A percentile compares a stretch with the other conserved stretches of the same genome.
phyloP scores from a whole-genome alignment of 2,888 invertebrate species.

The Eupeodes luniger region DNA sequence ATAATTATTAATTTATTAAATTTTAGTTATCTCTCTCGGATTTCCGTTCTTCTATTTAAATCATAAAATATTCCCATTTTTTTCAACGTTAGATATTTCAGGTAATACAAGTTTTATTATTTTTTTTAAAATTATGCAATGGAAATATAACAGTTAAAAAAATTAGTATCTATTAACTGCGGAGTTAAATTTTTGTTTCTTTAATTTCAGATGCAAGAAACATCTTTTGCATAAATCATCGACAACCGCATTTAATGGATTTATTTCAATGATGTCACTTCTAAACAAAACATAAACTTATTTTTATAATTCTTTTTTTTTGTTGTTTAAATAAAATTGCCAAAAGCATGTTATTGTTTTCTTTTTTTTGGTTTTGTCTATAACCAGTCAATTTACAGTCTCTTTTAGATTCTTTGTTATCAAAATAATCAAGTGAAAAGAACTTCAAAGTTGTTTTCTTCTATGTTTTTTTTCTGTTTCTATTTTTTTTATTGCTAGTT shows the following conservation, averaged over 20 bases:
- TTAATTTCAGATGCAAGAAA: background rate
- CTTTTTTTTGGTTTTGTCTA: background rate
- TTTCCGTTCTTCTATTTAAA: background rate
- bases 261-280: slow-evolving; percentile 41
- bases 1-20: no score
- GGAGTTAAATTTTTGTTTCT: background rate
- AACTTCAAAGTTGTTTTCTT: slow-evolving; percentile 7
- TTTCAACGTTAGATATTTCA: background rate
- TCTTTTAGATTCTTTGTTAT: slow-evolving; percentile 20
- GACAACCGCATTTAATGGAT: background rate
- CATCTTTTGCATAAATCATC: background rate
- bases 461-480: background rate
- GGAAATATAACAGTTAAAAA: background rate
- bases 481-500: slow-evolving; percentile 25
- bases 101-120: background rate
- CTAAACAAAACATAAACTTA: background rate
- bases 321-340: background rate
- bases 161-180: background rate
- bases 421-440: background rate
- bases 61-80: background rate
- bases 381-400: slow-evolving; percentile 8
- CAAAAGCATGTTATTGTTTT: background rate
- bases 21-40: no score
- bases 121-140: background rate
- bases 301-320: background rate